Percentiles rank a stretch among this genome's conserved stretches.
phyloP scores from a whole-genome alignment of 2,888 invertebrate species.

The Pyrochroa serraticornis region DNA sequence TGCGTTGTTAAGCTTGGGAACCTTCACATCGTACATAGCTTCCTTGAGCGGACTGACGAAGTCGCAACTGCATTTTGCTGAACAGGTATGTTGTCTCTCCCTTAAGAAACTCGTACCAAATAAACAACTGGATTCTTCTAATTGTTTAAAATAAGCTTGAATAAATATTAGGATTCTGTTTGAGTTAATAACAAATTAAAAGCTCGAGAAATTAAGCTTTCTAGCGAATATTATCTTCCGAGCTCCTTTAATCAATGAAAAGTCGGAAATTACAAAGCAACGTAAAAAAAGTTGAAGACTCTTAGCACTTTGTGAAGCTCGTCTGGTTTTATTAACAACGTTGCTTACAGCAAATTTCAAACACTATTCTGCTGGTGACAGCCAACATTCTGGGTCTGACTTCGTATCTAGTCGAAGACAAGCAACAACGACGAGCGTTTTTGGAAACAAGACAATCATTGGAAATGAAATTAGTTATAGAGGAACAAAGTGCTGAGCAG shows the following conservation, averaged over 20 bases:
- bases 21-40: slow-evolving; percentile 67
- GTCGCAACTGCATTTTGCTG: slow-evolving; percentile 58
- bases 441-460: slow-evolving; percentile 89
- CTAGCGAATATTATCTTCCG: no score
- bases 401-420: slow-evolving; percentile 78
- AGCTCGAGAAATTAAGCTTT: no score
- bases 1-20: slow-evolving; percentile 65
- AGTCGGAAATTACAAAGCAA: background rate
- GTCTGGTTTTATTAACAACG: slow-evolving; percentile 7
- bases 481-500: slow-evolving; percentile 93
- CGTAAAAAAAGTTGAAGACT: background rate
- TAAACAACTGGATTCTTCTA: no score
- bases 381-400: slow-evolving; percentile 78
- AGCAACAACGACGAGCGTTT: slow-evolving; percentile 87
- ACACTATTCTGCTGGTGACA: slow-evolving; percentile 71
- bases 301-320: no score
- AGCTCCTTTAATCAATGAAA: no score
- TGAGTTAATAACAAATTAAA: no score
- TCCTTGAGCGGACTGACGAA: slow-evolving; percentile 65
- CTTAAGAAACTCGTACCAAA: background rate
- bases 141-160: no score
- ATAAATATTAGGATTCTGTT: no score
- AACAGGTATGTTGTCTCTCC: slow-evolving; percentile 56
- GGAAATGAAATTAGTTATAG: slow-evolving; percentile 89
- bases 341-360: slow-evolving; percentile 70